phyloP scores from a whole-genome alignment of 2,888 invertebrate genomes.

The Sphaerophoria taeniata region DNA sequence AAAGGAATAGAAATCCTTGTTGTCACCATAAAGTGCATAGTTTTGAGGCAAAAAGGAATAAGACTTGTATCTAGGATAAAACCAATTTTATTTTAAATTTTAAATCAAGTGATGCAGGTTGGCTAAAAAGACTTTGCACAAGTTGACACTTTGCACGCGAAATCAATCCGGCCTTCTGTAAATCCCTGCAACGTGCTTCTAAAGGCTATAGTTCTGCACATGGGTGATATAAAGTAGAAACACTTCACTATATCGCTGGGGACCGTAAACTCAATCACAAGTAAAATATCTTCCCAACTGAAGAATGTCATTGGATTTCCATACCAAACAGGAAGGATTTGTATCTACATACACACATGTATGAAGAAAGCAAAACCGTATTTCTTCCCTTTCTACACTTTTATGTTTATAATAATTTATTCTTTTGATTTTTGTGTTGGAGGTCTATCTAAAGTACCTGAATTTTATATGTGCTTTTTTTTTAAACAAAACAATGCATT shows the following conservation, averaged over 20 bases:
- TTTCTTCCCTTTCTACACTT: conserved; percentile 27
- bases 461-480: neutral
- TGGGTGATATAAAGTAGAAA: conserved; percentile 26
- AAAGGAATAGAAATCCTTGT: conserved; percentile 6
- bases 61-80: conserved; percentile 27
- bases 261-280: conserved; percentile 49
- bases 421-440: conserved; percentile 38
- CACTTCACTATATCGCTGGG: conserved; percentile 39
- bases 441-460: conserved; percentile 20
- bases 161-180: conserved; percentile 41
- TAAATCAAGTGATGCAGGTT: conserved; percentile 60
- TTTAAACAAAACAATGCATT: conserved; percentile 12
- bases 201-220: conserved; percentile 26
- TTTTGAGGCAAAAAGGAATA: conserved; percentile 16
- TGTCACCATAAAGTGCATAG: conserved; percentile 33
- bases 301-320: conserved; percentile 58
- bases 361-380: neutral
- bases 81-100: conserved; percentile 67
- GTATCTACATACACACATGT: neutral
- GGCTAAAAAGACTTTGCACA: conserved; percentile 59
- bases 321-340: conserved; percentile 44
- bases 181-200: conserved; percentile 26
- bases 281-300: conserved; percentile 43
- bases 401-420: conserved; percentile 25
- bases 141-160: conserved; percentile 59